Evolutionary conservation across 2,888 invertebrate species (phyloP), one percentile per base, ranked within the genome.

Genomic region (Orgyia antiqua): DNA sequence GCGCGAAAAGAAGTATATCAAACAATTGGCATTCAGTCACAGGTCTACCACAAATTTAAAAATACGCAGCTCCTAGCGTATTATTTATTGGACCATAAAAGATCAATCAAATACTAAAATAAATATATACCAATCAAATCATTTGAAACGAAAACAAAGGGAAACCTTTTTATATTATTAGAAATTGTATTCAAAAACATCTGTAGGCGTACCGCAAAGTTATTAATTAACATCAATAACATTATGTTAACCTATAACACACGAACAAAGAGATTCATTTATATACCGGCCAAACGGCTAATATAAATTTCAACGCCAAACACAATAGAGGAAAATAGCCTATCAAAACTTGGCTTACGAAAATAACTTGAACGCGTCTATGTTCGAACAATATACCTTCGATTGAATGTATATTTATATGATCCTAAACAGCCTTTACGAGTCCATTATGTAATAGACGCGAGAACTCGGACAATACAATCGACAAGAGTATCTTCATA

Each of bases 371-470:
- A 58, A 32, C 49, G 42, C 33, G 42, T 38, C 47, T 59, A 43
- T 58, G 49, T 54, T 43, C 36, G 33, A 37, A 43, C 51, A 59
- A 52, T 65, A 61, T 59, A 57, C 54, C n/a, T n/a, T n/a, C n/a
- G 49, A 63, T 58, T 49, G 48, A 41, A 44, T 52, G 48, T 57
- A 58, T 51, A 66, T 70, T 68, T 58, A 59, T 62, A 63, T 70
- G 63, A 65, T 66, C 61, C 68, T 68, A 64, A 75, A 67, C 61
- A 68, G 68, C 58, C 62, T 68, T 73, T 72, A 58, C 63, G 68
- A 66, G 61, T 55, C 69, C 55, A 68, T 74, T 76, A 70, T 64
- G 55, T 62, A 71, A 67, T 63, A 59, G 63, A 60, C 57, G 61
- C 58, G 51, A 62, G 40, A 52, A 63, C 62, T 54, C 51, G 58